A percentile compares a stretch with the other conserved stretches of the same genome.
These are phyloP conservation scores for Connochaetes taurinus DNA, from an alignment of 2,113 vertebrate species.

Conservation along the genomic window DNA sequence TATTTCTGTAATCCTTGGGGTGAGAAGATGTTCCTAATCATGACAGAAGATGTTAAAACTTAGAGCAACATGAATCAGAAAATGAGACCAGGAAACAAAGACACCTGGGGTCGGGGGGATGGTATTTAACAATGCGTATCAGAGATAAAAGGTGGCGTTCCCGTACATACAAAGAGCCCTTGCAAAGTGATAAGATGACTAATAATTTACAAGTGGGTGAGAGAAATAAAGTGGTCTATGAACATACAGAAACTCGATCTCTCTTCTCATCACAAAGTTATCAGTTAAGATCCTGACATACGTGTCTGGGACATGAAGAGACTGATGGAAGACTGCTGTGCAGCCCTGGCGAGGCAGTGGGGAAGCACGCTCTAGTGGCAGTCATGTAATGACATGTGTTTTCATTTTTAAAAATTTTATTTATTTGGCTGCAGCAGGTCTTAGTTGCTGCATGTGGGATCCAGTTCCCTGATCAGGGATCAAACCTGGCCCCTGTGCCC, in stretches of 20 bases:
- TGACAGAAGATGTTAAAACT: neutral
- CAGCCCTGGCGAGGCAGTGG: neutral
- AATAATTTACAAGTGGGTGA: neutral
- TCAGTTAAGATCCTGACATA: neutral
- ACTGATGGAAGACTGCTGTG: neutral
- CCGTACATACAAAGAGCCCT: neutral
- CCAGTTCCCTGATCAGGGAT: neutral
- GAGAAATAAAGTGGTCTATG: neutral
- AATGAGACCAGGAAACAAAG: neutral
- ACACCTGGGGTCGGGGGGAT: accelerated
- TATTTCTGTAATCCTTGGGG: neutral
- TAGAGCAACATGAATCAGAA: constrained; percentile 9
- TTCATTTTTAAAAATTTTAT: neutral
- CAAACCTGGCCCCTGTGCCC: neutral
- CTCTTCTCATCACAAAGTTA: neutral
- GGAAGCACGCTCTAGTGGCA: no score
- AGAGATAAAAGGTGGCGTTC: neutral
- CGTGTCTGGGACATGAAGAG: neutral
- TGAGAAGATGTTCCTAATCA: constrained; percentile 4
- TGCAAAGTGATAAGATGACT: neutral
- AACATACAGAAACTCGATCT: neutral
- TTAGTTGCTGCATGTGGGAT: neutral
- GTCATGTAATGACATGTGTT: neutral
- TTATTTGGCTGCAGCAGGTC: neutral
- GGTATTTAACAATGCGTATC: neutral